Evolutionary conservation across 2,888 invertebrate species (phyloP).

Genomic region (Eristalis intricaria): DNA sequence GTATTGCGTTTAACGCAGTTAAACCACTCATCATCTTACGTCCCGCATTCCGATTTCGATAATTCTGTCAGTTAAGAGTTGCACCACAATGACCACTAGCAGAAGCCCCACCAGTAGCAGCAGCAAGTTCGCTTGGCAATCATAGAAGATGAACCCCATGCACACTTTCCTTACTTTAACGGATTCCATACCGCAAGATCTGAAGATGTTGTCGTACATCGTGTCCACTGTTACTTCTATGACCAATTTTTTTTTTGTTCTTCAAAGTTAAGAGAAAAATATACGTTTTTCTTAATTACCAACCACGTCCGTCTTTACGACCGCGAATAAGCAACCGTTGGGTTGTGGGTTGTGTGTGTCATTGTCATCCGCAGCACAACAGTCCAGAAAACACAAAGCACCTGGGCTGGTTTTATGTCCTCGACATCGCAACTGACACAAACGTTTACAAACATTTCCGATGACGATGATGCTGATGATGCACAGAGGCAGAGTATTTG

Average conservation of each 20-base stretch:
- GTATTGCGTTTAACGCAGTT: slow-evolving; percentile 42
- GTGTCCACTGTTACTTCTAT: slow-evolving; percentile 14
- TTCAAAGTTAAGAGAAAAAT: neutral
- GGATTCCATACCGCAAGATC: slow-evolving; percentile 28
- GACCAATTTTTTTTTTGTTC: slow-evolving; percentile 30
- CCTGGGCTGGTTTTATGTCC: slow-evolving; percentile 29
- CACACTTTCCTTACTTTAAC: slow-evolving; percentile 39
- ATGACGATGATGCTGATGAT: slow-evolving; percentile 18
- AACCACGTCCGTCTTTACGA: slow-evolving; percentile 42
- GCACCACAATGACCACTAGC: slow-evolving; percentile 5
- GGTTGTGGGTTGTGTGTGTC: slow-evolving; percentile 24
- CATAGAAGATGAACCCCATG: slow-evolving; percentile 28
- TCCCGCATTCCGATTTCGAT: slow-evolving; percentile 62
- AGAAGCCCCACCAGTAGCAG: neutral
- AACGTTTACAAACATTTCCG: slow-evolving; percentile 42
- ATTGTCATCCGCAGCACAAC: slow-evolving; percentile 37
- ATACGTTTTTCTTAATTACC: slow-evolving; percentile 48
- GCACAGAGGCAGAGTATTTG: neutral
- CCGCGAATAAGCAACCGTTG: slow-evolving; percentile 18
- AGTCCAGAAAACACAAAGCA: slow-evolving; percentile 11
- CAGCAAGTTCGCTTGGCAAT: slow-evolving; percentile 11
- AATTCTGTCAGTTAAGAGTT: slow-evolving; percentile 52
- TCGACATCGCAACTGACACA: slow-evolving; percentile 28
- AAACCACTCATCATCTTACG: slow-evolving; percentile 46
- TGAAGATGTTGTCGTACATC: slow-evolving; percentile 57